A percentile compares a stretch with the other conserved stretches of the same genome.
These are phyloP conservation scores for Cinclus mexicanus DNA, from an alignment of 2,113 vertebrate genomes.

Conservation along the genomic window DNA sequence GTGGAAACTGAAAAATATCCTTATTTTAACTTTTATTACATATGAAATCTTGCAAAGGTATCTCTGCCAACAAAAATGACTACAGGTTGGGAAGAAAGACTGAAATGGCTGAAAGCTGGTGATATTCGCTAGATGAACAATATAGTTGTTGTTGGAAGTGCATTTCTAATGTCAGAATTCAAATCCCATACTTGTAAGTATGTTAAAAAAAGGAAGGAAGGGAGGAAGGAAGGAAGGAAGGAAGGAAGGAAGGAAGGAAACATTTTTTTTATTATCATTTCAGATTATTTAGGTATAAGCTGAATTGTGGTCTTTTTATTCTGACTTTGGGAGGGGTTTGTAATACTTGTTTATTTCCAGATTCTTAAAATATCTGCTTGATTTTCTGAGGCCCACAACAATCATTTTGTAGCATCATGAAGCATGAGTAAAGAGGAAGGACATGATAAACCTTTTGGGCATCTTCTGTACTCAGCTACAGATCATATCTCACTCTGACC, in stretches of 20 bases:
- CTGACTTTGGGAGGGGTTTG: neutral
- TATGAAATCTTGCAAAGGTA: slow-evolving; percentile 36
- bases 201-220: neutral
- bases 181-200: neutral
- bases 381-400: neutral
- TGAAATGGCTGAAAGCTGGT: neutral
- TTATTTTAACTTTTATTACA: slow-evolving; percentile 55
- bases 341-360: neutral
- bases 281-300: neutral
- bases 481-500: neutral
- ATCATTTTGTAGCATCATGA: neutral
- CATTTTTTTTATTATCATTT: neutral
- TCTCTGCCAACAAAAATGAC: slow-evolving; percentile 58
- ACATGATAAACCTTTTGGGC: neutral
- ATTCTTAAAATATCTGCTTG: neutral
- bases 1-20: slow-evolving; percentile 46
- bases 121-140: neutral
- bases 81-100: slow-evolving; percentile 39
- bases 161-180: neutral
- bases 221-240: neutral
- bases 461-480: neutral
- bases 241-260: neutral
- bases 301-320: neutral
- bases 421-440: neutral
- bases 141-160: neutral